Percentiles rank a stretch among this genome's conserved stretches.
phyloP scores from a whole-genome alignment of 2,113 vertebrate genomes.

The Gallinago undulata region DNA sequence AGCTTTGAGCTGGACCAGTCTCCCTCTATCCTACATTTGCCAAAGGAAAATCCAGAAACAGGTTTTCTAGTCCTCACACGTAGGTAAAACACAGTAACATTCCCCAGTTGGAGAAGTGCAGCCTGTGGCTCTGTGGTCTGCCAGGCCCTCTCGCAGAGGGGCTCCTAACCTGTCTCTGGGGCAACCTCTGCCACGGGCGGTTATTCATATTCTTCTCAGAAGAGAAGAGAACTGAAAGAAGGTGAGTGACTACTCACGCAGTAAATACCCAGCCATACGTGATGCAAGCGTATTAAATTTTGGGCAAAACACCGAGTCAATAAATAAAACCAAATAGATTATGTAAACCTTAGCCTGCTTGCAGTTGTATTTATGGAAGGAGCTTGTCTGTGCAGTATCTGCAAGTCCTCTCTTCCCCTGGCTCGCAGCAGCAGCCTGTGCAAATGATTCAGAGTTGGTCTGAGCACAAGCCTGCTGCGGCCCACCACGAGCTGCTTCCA shows the following conservation, averaged over 20 bases:
- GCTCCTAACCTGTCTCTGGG: neutral
- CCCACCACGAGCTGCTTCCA: neutral
- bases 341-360: neutral
- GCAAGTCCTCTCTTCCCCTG: neutral
- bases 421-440: neutral
- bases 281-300: neutral
- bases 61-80: neutral
- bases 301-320: neutral
- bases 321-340: neutral
- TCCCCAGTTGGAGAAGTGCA: neutral
- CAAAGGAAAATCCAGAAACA: neutral
- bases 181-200: neutral
- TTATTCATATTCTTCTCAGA: neutral
- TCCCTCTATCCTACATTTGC: neutral
- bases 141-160: neutral
- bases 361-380: neutral
- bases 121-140: too few relatives aligned
- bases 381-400: neutral
- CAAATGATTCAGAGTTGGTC: neutral
- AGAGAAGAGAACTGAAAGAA: neutral
- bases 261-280: neutral
- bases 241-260: neutral
- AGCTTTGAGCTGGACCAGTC: neutral
- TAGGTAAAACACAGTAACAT: neutral
- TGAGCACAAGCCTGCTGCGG: neutral